Evolutionary conservation across 2,797 vertebrate genomes (phyloP).

Genomic region (Pachyuromys duprasi): DNA sequence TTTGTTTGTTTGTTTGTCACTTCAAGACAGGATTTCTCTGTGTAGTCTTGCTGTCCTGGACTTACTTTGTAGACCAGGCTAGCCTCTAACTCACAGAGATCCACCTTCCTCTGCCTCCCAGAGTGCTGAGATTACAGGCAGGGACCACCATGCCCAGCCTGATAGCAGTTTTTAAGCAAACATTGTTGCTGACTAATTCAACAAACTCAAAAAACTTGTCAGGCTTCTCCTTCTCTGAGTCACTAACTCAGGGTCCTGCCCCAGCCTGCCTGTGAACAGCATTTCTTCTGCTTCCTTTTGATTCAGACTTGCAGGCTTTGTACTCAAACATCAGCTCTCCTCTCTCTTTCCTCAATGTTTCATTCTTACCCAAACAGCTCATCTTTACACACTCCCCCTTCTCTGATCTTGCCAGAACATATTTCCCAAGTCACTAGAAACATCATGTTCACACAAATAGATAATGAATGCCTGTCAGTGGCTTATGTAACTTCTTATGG

Average conservation of each 20-base stretch:
- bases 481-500: conserved; percentile 59
- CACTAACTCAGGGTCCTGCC: not conserved
- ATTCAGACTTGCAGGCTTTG: not conserved
- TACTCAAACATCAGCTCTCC: not conserved
- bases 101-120: too few species aligned
- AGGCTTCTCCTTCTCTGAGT: not conserved
- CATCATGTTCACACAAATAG: conserved; percentile 61
- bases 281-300: not conserved
- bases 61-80: too few species aligned
- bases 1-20: too few species aligned
- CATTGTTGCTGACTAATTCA: not conserved
- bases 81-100: too few species aligned
- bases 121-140: too few species aligned
- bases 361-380: not conserved
- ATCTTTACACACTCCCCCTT: not conserved
- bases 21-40: too few species aligned
- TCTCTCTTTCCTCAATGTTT: not conserved
- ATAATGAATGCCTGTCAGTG: conserved; percentile 68
- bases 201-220: not conserved
- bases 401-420: conserved; percentile 19
- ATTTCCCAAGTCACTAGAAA: conserved; percentile 64
- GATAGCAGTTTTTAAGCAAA: not conserved
- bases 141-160: too few species aligned
- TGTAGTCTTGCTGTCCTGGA: too few species aligned
- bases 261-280: not conserved